These are phyloP conservation scores for Narcine bancroftii DNA, from an alignment of 2,113 vertebrate genomes.

Conservation along the genomic window DNA sequence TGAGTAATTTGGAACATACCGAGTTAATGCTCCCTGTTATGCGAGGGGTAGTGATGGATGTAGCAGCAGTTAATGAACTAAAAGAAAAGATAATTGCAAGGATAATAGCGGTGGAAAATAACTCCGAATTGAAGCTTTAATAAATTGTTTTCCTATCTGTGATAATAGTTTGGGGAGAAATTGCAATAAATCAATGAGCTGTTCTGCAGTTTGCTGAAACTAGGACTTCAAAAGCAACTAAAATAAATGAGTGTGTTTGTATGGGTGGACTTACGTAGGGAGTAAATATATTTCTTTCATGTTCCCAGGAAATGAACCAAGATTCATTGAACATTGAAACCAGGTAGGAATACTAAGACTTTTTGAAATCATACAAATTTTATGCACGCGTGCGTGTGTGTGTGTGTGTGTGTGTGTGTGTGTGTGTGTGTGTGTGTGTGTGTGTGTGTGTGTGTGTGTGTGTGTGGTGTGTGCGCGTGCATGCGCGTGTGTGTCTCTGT, in stretches of 20 bases:
- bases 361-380: no score
- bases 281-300: background rate
- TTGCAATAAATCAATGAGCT: background rate
- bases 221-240: background rate
- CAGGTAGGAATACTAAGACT: background rate
- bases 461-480: no score
- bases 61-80: background rate
- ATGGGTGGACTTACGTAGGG: background rate
- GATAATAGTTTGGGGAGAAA: background rate
- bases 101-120: background rate
- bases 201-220: background rate
- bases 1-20: background rate
- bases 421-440: no score
- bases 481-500: no score
- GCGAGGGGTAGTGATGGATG: conserved; percentile 25
- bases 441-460: no score
- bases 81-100: conserved; percentile 18
- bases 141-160: background rate
- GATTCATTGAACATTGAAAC: conserved; percentile 24
- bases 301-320: background rate
- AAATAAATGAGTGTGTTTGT: background rate
- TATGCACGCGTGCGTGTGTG: no score
- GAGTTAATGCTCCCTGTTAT: conserved; percentile 17
- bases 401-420: no score
- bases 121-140: background rate